A percentile compares a stretch with the other conserved stretches of the same genome.
Evolutionary conservation across 1,140 invertebrate species (phyloP).

Genomic region (Apis florea): DNA sequence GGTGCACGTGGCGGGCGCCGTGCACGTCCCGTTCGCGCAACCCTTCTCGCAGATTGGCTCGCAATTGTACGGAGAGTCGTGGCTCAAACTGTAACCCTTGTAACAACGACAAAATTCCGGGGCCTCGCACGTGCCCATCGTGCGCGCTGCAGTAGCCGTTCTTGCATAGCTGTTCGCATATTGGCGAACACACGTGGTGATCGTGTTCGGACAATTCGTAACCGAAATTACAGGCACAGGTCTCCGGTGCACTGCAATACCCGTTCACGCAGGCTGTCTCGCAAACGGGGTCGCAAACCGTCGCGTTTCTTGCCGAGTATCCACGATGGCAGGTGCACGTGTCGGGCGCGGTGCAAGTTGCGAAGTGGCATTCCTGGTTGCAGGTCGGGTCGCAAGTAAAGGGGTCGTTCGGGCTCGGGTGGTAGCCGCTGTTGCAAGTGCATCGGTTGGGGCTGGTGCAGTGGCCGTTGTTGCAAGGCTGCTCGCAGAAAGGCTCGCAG

Average conservation of each 20-base stretch:
- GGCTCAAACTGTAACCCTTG: constrained; percentile 26
- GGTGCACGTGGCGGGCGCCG: constrained; percentile 51
- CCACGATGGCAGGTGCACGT: constrained; percentile 52
- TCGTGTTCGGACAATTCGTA: constrained; percentile 15
- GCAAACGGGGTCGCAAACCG: constrained; percentile 56
- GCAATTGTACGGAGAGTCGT: neutral
- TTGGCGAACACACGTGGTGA: neutral
- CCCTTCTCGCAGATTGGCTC: constrained; percentile 59
- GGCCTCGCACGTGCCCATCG: constrained; percentile 45
- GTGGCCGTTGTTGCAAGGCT: constrained; percentile 80
- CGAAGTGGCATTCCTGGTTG: constrained; percentile 32
- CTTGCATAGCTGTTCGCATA: constrained; percentile 50
- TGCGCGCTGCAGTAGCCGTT: constrained; percentile 60
- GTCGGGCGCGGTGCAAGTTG: constrained; percentile 47
- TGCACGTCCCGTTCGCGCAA: constrained; percentile 64
- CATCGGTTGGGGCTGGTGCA: constrained; percentile 83
- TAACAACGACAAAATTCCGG: constrained; percentile 59
- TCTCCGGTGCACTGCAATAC: constrained; percentile 51
- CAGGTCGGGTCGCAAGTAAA: constrained; percentile 49
- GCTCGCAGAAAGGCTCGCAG: constrained; percentile 76
- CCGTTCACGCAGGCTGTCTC: constrained; percentile 36
- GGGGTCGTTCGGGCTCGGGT: neutral
- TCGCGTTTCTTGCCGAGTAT: constrained; percentile 8
- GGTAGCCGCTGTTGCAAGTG: constrained; percentile 68
- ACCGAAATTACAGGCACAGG: constrained; percentile 49